A percentile compares a stretch with the other conserved stretches of the same genome.
Conservation (phyloP, 2,888 invertebrate species). For the Synanthedon formicaeformis region DNA sequence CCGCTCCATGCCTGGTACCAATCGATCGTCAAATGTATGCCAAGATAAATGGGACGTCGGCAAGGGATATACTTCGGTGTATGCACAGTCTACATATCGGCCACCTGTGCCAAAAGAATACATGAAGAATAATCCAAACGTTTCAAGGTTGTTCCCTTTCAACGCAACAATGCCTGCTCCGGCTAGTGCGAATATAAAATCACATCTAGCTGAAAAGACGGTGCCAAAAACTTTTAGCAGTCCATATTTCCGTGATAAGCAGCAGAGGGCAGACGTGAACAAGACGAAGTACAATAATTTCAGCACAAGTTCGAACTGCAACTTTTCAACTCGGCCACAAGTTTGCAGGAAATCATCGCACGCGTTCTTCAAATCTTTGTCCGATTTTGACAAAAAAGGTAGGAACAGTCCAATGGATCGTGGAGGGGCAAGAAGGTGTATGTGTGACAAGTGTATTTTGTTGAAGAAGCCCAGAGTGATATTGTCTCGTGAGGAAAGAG, state of each 20-base stretch:
- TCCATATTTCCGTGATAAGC: background rate
- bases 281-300: background rate
- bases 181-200: background rate
- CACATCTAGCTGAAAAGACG: background rate
- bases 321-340: background rate
- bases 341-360: background rate
- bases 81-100: background rate
- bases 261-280: background rate
- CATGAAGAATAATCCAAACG: background rate
- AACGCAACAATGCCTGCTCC: background rate
- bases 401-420: background rate
- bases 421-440: background rate
- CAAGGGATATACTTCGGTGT: background rate
- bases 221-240: background rate
- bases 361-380: background rate
- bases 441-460: background rate
- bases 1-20: background rate
- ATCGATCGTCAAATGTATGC: background rate
- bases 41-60: background rate
- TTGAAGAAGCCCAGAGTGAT: slow-evolving; percentile 7
- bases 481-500: slow-evolving; percentile 19
- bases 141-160: background rate
- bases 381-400: background rate
- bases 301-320: background rate
- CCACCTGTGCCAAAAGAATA: background rate